phyloP scores from a whole-genome alignment of 1,140 invertebrate genomes.

The Diuraphis noxia region DNA sequence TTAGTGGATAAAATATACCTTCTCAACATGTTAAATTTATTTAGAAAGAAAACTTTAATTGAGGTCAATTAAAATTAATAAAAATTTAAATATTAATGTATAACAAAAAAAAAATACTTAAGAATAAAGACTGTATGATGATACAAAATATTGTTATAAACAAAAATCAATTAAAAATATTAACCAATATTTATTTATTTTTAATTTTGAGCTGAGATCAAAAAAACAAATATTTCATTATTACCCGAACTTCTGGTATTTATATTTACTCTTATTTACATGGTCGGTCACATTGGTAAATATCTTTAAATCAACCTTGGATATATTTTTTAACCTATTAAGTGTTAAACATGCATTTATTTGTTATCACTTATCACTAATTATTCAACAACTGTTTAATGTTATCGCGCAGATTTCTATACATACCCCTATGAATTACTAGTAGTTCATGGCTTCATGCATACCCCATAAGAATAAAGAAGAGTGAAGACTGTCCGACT shows the following conservation, averaged over 20 bases:
- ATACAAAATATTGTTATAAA: background rate
- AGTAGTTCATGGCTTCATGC: no score
- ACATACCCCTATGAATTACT: no score
- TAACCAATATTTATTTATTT: no score
- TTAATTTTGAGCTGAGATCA: background rate
- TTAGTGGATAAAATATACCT: background rate
- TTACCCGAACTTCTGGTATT: background rate
- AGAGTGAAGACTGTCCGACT: no score
- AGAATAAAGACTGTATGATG: background rate
- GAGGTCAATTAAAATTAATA: background rate
- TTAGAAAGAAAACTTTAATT: background rate
- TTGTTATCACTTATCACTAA: no score
- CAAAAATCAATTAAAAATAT: no score
- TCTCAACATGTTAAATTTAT: slow-evolving; percentile 23
- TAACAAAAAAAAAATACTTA: background rate
- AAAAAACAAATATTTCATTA: background rate
- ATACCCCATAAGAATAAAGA: no score
- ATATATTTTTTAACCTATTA: background rate
- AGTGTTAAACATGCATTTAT: background rate
- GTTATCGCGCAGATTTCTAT: no score
- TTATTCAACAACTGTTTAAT: no score
- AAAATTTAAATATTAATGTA: background rate
- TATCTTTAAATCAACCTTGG: background rate
- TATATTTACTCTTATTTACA: background rate
- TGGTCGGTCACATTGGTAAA: background rate